Evolutionary conservation across 2,888 invertebrate species (phyloP), one percentile per base, ranked within the genome.

Genomic region (Stomorhina lunata): DNA sequence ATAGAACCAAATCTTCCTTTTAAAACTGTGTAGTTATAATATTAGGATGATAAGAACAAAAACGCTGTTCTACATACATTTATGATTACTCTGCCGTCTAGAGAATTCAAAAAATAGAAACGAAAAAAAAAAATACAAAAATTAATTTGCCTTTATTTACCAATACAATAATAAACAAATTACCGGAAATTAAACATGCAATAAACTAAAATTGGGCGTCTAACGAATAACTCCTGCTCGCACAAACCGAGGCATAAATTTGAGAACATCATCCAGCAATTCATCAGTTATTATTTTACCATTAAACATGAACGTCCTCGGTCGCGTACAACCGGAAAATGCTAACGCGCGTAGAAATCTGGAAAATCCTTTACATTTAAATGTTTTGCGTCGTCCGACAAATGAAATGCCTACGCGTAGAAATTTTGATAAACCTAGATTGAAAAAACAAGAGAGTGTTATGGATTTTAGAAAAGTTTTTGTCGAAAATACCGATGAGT

Each of bases 401-500:
- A 27, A 25, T 25, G 37, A 50, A 0, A 40, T 29, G 10, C 29
- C 68, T 2, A 27, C 2, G 25, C 50, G 55, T 0, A 32, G 7
- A 53, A 43, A 20, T 25, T 61, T 69, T 6, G 22, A 40, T 9
- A 53, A 25, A 55, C 40, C 50, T 4, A 6, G 22, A 27, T 17
- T 55, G 4, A 45, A 43, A 9, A 72, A 72, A 48, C 72, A 57
- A 22, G 57, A 65, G 34, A 78, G 34, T 78, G 17, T 32, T 25
- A 22, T 37, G 25, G 27, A 77, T 77, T 59, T 77, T 2, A 77
- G 53, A 55, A 57, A 50, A 34, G 48, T 87, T 25, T 37, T 88
- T 48, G 77, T 84, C 27, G 79, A 86, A 50, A 90, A 90, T 61
- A 88, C 88, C n/a, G 86, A 89, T 71, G 89, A 89, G 61, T 90